These are phyloP conservation scores for Drosophila persimilis DNA, from an alignment of 1,140 invertebrate species.

Conservation along the genomic window DNA sequence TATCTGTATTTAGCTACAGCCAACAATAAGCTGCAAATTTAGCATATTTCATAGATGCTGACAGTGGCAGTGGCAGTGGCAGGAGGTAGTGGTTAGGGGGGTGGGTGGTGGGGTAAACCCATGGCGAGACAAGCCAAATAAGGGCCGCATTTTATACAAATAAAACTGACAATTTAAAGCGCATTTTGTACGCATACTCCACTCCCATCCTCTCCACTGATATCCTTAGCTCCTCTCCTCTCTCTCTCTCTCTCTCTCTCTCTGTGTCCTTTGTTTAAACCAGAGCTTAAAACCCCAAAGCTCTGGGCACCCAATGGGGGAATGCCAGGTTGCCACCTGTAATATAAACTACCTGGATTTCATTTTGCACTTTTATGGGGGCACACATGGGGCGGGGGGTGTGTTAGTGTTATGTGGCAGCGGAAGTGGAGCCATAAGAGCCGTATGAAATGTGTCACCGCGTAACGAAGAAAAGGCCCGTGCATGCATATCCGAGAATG, in stretches of 20 bases:
- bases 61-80: slow-evolving; percentile 30
- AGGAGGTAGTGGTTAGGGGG: slow-evolving; percentile 10
- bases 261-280: slow-evolving; percentile 51
- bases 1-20: slow-evolving; percentile 54
- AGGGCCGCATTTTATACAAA: slow-evolving; percentile 76
- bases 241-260: background rate
- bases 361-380: slow-evolving; percentile 71
- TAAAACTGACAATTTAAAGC: slow-evolving; percentile 78
- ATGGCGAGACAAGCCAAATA: slow-evolving; percentile 66
- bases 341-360: slow-evolving; percentile 71
- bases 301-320: slow-evolving; percentile 44
- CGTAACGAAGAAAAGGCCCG: background rate
- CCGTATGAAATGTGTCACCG: slow-evolving; percentile 44
- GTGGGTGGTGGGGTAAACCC: slow-evolving; percentile 23
- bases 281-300: slow-evolving; percentile 58
- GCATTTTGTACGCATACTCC: slow-evolving; percentile 29
- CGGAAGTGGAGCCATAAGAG: slow-evolving; percentile 1
- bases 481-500: too few relatives aligned
- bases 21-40: slow-evolving; percentile 78
- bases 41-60: slow-evolving; percentile 77
- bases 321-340: slow-evolving; percentile 35
- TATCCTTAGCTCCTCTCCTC: slow-evolving; percentile 4
- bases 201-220: background rate
- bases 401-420: slow-evolving; percentile 2
- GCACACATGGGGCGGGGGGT: slow-evolving; percentile 1